Base-by-base conservation (phyloP, 2,888 invertebrate genomes). In the Erpobdella octoculata region DNA sequence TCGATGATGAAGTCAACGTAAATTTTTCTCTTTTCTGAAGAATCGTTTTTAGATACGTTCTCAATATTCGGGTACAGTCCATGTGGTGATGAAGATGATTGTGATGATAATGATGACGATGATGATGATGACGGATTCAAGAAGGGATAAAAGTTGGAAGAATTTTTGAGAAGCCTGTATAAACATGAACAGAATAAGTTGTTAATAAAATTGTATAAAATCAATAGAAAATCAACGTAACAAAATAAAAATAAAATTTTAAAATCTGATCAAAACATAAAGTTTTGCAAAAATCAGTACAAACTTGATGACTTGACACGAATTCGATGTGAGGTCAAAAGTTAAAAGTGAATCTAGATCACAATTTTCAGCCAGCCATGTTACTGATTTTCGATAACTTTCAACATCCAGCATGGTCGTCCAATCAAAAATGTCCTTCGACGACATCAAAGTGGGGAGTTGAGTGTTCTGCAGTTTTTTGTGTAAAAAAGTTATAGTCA, bases 361-460 rank as follows among this genome's bases (percentile, higher is more conserved):
- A 31, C 41, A 41, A 41, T 33, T 46, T 25, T 67, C 67, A 12
- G 37, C 67, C 8, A 37, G 41, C 67, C 38, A 67, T 38, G 25
- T n/a, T 12, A 41, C 46, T 31, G 46, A 5, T 31, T 28, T n/a
- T 31, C 25, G 25, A 41, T 25, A 41, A 25, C 28, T 21, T 28
- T 9, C 28, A 28, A 28, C 28, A 28, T 41, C 38, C 8, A 67
- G 41, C 67, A 67, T 67, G 2, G 3, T 28, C 6, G 21, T n/a
- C 67, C 67, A 67, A 37, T 67, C 67, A 37, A 67, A 67, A 12
- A 46, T 67, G 25, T 38, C 67, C 4, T 37, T 41, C n/a, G 38
- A 38, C 31, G 46, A 28, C 9, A 41, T 25, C 46, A 67, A 41
- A 15, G n/a, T 15, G 8, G 41, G 37, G 5, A 67, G 28, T 25